Base-by-base conservation (phyloP, 2,888 invertebrate species). In the Rhogogaster chlorosoma region DNA sequence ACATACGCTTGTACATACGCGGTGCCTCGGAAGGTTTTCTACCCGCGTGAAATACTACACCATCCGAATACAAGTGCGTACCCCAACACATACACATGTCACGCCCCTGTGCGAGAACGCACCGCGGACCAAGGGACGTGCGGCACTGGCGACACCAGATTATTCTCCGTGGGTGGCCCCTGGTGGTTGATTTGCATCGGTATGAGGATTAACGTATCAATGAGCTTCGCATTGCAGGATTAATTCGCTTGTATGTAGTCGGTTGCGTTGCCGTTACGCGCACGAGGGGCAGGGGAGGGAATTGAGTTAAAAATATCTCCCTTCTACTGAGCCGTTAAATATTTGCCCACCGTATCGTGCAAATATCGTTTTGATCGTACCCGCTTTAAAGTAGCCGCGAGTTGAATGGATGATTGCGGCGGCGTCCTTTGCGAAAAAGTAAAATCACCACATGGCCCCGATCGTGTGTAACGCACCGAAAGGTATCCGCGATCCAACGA, bases 1-100 rank as follows among this genome's bases (percentile, higher is more conserved):
- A 32, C 42, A n/a, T 26, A 73, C n/a, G 18, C 77, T 2, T 77
- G 3, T 73, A 73, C 73, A 1, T 73, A 73, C 73, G 10, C 73
- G 38, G 53, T 49, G 32, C n/a, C 18, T 77, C 49, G 10, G 77
- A 77, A n/a, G 29, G 29, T 49, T 15, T 53, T 80, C 80, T 80
- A 80, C 61, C 80, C 42, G 61, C 36, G 38, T 80, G 80, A 61
- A 80, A 61, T 38, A 61, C 80, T 38, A 80, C 61, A 80, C 80
- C 64, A 22, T 45, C 77, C n/a, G 7, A 49, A 77, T 10, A 22
- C 49, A 53, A 32, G 3, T 53, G 77, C 32, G 77, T 10, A 18
- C 22, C 18, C 53, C 53, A n/a, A 53, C n/a, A 53, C 53, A 53
- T n/a, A 6, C 53, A 18, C n/a, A 53, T n/a, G n/a, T 53, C 53